Percentiles rank a stretch among this genome's conserved stretches.
phyloP scores from a whole-genome alignment of 2,797 vertebrate species.

The Galaxias olidus region DNA sequence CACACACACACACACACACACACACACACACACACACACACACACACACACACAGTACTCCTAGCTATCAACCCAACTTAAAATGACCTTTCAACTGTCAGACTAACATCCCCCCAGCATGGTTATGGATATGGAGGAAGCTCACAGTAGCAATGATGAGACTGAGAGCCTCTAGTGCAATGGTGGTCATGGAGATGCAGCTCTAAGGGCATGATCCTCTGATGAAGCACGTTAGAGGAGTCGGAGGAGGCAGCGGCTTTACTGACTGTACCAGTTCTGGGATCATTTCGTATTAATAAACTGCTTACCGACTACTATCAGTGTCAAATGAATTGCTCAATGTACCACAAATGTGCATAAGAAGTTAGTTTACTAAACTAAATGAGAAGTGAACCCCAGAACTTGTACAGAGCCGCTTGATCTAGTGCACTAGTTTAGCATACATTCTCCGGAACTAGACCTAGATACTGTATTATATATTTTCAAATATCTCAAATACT shows the following conservation, averaged over 20 bases:
- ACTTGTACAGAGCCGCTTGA: too few relatives aligned
- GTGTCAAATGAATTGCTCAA: too few relatives aligned
- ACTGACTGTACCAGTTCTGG: constrained; percentile 8
- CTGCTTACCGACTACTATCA: not conserved
- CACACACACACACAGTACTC: not conserved
- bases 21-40: constrained; percentile 20
- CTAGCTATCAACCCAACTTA: too few relatives aligned
- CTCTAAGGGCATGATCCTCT: not conserved
- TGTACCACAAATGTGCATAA: too few relatives aligned
- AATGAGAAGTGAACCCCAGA: too few relatives aligned
- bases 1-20: constrained; percentile 7
- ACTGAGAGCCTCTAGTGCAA: constrained; percentile 35
- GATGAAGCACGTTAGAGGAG: not conserved
- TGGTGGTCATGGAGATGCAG: constrained; percentile 10
- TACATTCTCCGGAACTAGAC: too few relatives aligned
- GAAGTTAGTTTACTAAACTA: too few relatives aligned
- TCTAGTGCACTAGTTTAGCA: too few relatives aligned
- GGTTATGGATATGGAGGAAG: constrained; percentile 48
- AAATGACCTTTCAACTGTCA: not conserved
- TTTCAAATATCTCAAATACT: too few relatives aligned
- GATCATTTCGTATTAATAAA: constrained; percentile 6
- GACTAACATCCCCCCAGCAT: not conserved
- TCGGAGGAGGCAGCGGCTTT: not conserved
- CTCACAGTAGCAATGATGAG: constrained; percentile 45
- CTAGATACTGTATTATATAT: too few relatives aligned